A percentile compares a stretch with the other conserved stretches of the same genome.
Evolutionary conservation across 2,888 invertebrate species (phyloP).

Genomic region (Liodrosophila aerea): DNA sequence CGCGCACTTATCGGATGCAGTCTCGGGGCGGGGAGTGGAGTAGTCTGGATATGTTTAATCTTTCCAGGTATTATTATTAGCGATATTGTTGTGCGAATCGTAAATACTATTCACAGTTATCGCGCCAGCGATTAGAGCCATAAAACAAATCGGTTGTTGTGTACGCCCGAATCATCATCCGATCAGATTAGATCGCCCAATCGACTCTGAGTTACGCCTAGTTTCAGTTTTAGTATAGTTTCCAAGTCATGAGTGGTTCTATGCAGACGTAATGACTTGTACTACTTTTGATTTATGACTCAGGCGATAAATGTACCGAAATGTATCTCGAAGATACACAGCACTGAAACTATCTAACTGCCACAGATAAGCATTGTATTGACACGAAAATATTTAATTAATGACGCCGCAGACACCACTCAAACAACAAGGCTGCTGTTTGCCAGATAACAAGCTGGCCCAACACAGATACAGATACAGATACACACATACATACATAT

Average conservation of each 20-base stretch:
- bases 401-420: constrained; percentile 40
- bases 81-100: constrained; percentile 21
- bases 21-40: background rate
- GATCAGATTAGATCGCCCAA: constrained; percentile 20
- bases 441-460: constrained; percentile 12
- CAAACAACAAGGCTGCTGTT: constrained; percentile 35
- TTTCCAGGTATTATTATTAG: constrained; percentile 12
- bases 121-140: constrained; percentile 53
- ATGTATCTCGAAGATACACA: constrained; percentile 1
- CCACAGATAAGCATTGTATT: constrained; percentile 42
- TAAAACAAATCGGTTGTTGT: constrained; percentile 45
- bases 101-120: constrained; percentile 48
- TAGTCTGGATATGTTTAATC: constrained; percentile 6
- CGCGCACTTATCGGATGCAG: constrained; percentile 5
- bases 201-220: background rate
- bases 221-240: too few species aligned
- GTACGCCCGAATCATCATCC: constrained; percentile 2
- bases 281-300: too few species aligned
- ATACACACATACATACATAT: too few species aligned
- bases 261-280: too few species aligned
- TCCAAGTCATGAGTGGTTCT: too few species aligned
- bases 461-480: too few species aligned
- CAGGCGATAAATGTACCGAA: too few species aligned
- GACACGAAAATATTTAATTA: constrained; percentile 58
- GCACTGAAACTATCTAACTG: constrained; percentile 21